Base-by-base conservation (phyloP, 2,888 invertebrate species). In the Venusia cambrica region DNA sequence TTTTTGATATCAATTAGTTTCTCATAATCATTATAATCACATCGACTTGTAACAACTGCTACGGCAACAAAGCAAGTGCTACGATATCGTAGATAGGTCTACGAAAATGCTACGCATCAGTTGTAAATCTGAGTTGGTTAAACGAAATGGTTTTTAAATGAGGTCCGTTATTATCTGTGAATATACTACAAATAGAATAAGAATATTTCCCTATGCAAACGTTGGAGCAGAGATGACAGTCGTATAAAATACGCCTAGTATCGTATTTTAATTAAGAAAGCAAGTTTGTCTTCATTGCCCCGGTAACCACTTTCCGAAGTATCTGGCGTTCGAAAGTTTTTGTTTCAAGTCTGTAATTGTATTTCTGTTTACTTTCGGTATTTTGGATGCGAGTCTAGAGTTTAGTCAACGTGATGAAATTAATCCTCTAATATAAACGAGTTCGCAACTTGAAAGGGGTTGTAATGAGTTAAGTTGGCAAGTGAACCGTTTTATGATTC, bases 291-390 rank as follows among this genome's bases (percentile, higher is more conserved):
- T 26, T 30, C 33, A 34, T 38, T 37, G 47, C 16, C 38, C 37
- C 15, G 38, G 38, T 38, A 42, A 48, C 48, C 48, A 28, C 39
- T 40, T 38, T 36, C 25, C 38, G 20, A 45, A 43, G 44, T 45
- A 38, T 44, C 32, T 45, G 38, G 33, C 26, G 8, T 10, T 9
- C 7, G 3, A 31, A 47, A 45, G 40, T 38, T 47, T 48, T 37
- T 34, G 31, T 38, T 36, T 28, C 15, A 42, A 44, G 35, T 49
- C 37, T 38, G 26, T 44, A 38, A 49, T 44, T 46, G 39, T 49
- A 38, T 47, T 44, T 42, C 41, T 42, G 46, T 47, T 50, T 46
- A 49, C 38, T 44, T 44, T 38, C 15, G 36, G 24, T 19, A 20
- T 44, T 37, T 40, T 39, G 13, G 38, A 45, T 38, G 30, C 26